phyloP scores from a whole-genome alignment of 1,140 invertebrate genomes.

The Diachasma alloeum region DNA sequence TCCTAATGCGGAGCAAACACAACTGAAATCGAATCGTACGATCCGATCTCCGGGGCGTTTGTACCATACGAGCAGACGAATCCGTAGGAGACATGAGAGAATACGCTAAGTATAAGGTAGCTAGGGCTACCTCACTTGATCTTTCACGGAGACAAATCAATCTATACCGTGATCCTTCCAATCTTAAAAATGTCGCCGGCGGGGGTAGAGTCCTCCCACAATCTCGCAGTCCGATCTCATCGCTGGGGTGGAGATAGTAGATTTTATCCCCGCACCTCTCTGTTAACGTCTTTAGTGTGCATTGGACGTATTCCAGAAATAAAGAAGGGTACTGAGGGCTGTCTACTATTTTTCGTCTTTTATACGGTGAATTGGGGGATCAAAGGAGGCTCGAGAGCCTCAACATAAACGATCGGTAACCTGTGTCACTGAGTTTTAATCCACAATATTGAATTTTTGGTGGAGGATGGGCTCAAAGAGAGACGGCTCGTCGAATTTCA shows the following conservation, averaged over 20 bases:
- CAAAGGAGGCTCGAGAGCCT: constrained; percentile 7
- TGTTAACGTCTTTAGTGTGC: neutral
- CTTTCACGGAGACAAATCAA: constrained; percentile 37
- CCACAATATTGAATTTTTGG: neutral
- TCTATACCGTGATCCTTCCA: constrained; percentile 36
- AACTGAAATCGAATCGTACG: constrained; percentile 39
- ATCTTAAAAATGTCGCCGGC: constrained; percentile 39
- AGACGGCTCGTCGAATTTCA: neutral
- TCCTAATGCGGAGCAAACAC: constrained; percentile 45
- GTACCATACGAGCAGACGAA: neutral
- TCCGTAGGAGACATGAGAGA: neutral
- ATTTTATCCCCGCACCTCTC: neutral
- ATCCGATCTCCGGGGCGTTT: constrained; percentile 34
- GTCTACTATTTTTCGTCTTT: neutral
- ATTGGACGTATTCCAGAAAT: constrained; percentile 14
- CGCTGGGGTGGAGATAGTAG: neutral
- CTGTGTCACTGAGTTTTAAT: constrained; percentile 10
- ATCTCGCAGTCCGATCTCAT: constrained; percentile 28
- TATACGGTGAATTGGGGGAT: neutral
- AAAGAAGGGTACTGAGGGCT: neutral
- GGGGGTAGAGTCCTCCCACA: constrained; percentile 27
- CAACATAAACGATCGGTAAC: neutral
- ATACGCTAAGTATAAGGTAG: neutral
- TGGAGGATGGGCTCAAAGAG: neutral
- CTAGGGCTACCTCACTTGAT: neutral